These are phyloP conservation scores for Orthosia incerta DNA, from an alignment of 2,888 invertebrate species.

Conservation along the genomic window DNA sequence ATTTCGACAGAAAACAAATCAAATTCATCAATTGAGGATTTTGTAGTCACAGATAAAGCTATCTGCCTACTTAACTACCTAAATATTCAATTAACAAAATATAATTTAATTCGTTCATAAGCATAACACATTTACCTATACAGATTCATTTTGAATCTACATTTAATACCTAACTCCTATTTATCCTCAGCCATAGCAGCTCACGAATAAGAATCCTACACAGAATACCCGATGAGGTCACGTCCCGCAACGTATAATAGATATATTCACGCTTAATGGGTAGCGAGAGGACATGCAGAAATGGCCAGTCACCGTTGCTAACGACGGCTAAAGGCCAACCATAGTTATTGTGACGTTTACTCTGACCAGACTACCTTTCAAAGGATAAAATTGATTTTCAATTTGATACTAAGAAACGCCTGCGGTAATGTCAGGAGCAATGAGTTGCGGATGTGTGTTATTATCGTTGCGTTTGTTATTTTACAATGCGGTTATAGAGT, in stretches of 20 bases:
- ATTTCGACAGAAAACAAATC: too few species aligned
- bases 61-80: too few species aligned
- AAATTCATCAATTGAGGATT: too few species aligned
- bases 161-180: slow-evolving; percentile 10
- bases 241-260: slow-evolving; percentile 50
- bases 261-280: slow-evolving; percentile 54
- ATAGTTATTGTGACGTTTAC: slow-evolving; percentile 62
- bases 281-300: slow-evolving; percentile 75
- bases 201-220: slow-evolving; percentile 1
- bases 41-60: too few species aligned
- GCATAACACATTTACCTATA: not conserved
- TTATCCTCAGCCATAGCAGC: slow-evolving; percentile 11
- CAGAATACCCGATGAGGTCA: slow-evolving; percentile 70
- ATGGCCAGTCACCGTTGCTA: slow-evolving; percentile 84
- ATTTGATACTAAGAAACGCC: slow-evolving; percentile 67
- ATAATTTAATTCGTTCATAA: not conserved
- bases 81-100: not conserved
- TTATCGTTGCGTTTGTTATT: slow-evolving; percentile 60
- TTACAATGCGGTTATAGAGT: slow-evolving; percentile 49
- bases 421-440: slow-evolving; percentile 69
- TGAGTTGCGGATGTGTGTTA: slow-evolving; percentile 60
- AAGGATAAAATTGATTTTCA: slow-evolving; percentile 74
- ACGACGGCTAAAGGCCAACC: slow-evolving; percentile 78
- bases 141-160: not conserved
- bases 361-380: slow-evolving; percentile 59